Evolutionary conservation across 2,888 invertebrate genomes (phyloP), one percentile per base, ranked within the genome.

Genomic region (Phaedon cochleariae): DNA sequence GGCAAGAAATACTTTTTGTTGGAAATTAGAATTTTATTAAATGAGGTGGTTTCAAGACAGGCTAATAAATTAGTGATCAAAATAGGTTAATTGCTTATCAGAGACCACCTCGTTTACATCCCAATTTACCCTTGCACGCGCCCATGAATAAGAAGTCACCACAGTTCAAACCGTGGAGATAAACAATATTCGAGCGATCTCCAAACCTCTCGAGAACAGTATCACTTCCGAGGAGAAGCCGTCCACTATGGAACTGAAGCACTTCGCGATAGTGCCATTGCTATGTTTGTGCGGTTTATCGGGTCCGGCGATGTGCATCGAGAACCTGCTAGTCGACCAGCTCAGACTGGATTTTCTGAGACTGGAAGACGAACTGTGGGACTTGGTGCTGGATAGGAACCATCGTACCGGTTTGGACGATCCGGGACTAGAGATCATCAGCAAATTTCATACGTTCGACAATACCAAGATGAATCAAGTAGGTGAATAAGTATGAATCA

Each of bases 301-400:
- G 37, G 20, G 18, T 45, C 20, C 53, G 37, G 20, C 37, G 12
- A 37, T 34, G 46, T 53, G 53, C 18, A n/a, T 54, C 9, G 45
- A 64, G 20, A 68, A 66, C 46, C 41, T 72, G 6, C 59, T 72
- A 1, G 85, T 90, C n/a, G 91, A 92, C 79, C 79, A 85, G 61
- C 77, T 90, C 63, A 86, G 92, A 45, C 82, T 84, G 12, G 84
- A 87, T 55, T 87, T 92, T 75, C 82, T 89, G 48, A 79, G 82
- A 18, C 73, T 90, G 57, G 91, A 91, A 78, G 81, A 84, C 41
- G 80, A 85, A 20, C 76, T 88, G 17, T 82, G 81, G 81, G 69
- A 74, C 15, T 68, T 71, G 52, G 70, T 78, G 4, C 37, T 72
- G 26, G 73, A 77, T 22, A 29, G 68, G 4, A 58, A 65, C 10